Conservation (phyloP, 2,797 vertebrate genomes). For the Lates japonicus region DNA sequence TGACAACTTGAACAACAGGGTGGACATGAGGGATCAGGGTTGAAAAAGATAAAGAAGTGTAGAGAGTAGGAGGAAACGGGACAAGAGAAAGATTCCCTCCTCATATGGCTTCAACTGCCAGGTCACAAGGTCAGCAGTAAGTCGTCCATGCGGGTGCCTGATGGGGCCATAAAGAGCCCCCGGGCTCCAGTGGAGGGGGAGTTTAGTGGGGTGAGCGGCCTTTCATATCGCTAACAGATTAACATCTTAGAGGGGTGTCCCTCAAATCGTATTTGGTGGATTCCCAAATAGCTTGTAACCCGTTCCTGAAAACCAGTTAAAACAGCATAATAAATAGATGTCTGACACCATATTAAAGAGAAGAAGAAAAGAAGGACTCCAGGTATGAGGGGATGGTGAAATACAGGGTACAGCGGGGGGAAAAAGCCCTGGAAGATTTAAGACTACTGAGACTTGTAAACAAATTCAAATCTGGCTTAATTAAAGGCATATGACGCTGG, state of each 20-base stretch:
- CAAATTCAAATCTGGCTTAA: constrained; percentile 87
- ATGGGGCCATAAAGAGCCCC: constrained; percentile 86
- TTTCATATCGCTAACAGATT: constrained; percentile 88
- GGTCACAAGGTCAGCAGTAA: constrained; percentile 87
- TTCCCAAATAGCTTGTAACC: constrained; percentile 88
- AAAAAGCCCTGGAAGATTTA: constrained; percentile 84
- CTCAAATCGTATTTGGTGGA: constrained; percentile 84
- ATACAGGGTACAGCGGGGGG: constrained; percentile 33
- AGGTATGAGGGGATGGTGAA: constrained; percentile 61
- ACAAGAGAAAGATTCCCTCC: constrained; percentile 80
- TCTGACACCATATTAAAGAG: constrained; percentile 88
- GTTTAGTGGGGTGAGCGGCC: constrained; percentile 85
- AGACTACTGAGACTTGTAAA: constrained; percentile 87
- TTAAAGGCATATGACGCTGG: constrained; percentile 84
- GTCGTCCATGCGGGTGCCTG: constrained; percentile 86
- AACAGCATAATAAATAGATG: constrained; percentile 86
- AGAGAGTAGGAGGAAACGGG: constrained; percentile 32
- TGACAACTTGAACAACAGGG: neutral
- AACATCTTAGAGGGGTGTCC: constrained; percentile 86
- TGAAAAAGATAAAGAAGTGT: constrained; percentile 9
- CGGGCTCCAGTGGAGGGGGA: constrained; percentile 76
- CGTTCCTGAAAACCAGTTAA: constrained; percentile 85
- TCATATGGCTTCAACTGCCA: constrained; percentile 86
- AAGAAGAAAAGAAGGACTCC: constrained; percentile 71
- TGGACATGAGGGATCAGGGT: neutral